A percentile compares a stretch with the other conserved stretches of the same genome.
Evolutionary conservation across 2,888 invertebrate species (phyloP).

Genomic region (Lordiphosa fenestrarum): DNA sequence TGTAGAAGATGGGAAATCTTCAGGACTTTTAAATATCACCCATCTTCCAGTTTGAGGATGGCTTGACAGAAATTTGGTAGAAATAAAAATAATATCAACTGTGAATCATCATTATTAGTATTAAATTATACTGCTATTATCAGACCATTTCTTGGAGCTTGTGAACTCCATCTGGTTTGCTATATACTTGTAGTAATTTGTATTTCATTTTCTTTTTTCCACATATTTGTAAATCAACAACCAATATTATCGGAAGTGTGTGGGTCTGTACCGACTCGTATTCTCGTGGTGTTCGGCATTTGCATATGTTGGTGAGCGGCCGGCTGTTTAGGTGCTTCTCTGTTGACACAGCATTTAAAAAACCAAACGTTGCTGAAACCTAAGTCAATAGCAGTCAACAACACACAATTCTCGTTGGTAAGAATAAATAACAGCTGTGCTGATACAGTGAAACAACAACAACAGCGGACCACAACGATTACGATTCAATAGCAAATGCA

Average conservation of each 20-base stretch:
- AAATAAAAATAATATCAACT: too few species aligned
- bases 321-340: conserved; percentile 12
- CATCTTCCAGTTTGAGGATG: too few species aligned
- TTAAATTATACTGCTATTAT: too few species aligned
- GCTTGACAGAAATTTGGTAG: too few species aligned
- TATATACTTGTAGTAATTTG: neutral
- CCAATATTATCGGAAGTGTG: conserved; percentile 15
- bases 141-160: too few species aligned
- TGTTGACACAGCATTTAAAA: conserved; percentile 24
- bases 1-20: too few species aligned
- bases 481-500: conserved; percentile 10
- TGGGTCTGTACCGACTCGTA: neutral
- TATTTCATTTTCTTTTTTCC: neutral
- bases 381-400: conserved; percentile 19
- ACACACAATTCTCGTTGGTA: conserved; percentile 4
- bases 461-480: neutral
- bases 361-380: conserved; percentile 11
- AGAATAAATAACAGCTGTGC: conserved; percentile 39
- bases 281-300: conserved; percentile 2
- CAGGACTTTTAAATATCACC: too few species aligned
- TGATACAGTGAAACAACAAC: conserved; percentile 15
- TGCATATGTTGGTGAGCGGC: conserved; percentile 2
- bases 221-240: conserved; percentile 6
- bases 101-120: too few species aligned
- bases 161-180: too few species aligned